Base-by-base conservation (phyloP, 2,888 invertebrate species). In the Suillia variegata region DNA sequence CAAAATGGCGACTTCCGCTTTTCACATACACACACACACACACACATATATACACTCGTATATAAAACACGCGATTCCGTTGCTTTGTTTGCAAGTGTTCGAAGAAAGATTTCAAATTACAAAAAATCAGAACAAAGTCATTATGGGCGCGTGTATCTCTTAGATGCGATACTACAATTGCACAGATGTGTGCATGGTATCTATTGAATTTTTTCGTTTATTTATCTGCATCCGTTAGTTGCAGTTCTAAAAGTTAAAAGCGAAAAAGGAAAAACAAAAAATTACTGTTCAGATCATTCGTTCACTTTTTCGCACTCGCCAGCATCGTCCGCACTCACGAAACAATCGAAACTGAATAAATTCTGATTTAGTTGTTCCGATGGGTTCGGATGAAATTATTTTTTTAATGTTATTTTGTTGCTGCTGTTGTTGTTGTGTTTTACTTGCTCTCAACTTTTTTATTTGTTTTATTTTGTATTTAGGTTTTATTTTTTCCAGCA, bases 271-370 rank as follows among this genome's bases (percentile, higher is more conserved):
- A 31, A 31, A 31, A 31, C 31, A 31, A 31, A 31, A 31, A 31
- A 31, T 8, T 31, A 8, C 6, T 31, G 31, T 31, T n/a, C n/a
- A n/a, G n/a, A n/a, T n/a, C n/a, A n/a, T n/a, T n/a, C n/a, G n/a
- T n/a, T n/a, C n/a, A n/a, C n/a, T 45, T 20, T 45, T 18, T 45
- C 45, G 45, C 62, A 69, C 64, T 67, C 67, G 68, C 64, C 67
- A 65, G 68, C 65, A 56, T 74, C 75, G 77, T 75, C 78, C 78
- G 76, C 71, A 76, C 75, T 77, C 79, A 75, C 75, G 77, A 73
- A 76, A 77, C 79, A 76, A 79, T 75, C 79, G 73, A 72, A 76
- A 79, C 79, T 76, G 79, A 79, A 78, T 78, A 78, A 78, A 77
- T 76, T 79, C 79, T 77, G 76, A 77, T 71, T 76, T 73, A 73